phyloP scores from a whole-genome alignment of 2,797 vertebrate genomes.

The Chlorospingus flavigularis region DNA sequence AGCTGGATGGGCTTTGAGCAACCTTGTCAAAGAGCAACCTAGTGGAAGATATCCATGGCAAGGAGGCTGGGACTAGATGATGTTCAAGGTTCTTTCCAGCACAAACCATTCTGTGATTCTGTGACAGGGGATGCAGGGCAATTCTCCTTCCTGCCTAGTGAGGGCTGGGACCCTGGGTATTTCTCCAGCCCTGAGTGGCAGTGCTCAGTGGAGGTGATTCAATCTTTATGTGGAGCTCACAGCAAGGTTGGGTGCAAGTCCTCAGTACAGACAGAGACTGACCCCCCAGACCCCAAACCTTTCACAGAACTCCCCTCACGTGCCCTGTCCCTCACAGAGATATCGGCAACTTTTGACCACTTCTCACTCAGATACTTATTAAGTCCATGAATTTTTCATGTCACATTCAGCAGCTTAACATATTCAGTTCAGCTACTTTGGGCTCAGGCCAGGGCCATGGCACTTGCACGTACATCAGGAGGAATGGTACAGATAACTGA shows the following conservation, averaged over 20 bases:
- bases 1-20: neutral
- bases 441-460: neutral
- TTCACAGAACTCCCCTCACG: neutral
- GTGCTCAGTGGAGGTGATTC: fast-evolving
- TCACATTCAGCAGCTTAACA: neutral
- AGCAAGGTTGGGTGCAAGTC: neutral
- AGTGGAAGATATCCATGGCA: neutral
- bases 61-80: neutral
- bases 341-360: neutral
- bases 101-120: neutral
- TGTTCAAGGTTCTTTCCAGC: neutral
- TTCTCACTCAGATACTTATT: neutral
- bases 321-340: neutral
- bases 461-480: neutral
- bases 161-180: neutral
- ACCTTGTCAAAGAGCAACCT: neutral
- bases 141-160: neutral
- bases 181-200: neutral
- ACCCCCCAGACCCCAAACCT: neutral
- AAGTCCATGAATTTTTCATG: neutral
- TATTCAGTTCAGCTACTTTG: neutral
- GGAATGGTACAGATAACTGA: neutral
- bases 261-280: neutral
- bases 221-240: neutral
- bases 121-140: neutral